phyloP scores from a whole-genome alignment of 2,113 vertebrate genomes.

The Anser cygnoides region DNA sequence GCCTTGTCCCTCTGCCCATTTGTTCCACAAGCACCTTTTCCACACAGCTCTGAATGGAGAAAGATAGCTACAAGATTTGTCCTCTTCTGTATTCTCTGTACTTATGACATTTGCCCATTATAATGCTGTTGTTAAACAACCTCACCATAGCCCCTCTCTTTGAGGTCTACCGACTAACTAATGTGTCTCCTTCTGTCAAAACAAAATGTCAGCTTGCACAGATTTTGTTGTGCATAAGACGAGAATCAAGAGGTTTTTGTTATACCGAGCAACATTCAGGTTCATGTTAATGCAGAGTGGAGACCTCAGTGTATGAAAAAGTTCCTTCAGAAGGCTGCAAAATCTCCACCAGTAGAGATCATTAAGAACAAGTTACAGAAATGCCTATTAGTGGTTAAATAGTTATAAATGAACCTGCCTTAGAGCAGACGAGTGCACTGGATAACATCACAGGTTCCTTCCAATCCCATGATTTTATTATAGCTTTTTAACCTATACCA shows the following conservation, averaged over 20 bases:
- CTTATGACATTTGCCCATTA: rapidly evolving
- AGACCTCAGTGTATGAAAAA: neutral
- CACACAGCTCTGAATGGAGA: neutral
- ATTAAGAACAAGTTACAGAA: neutral
- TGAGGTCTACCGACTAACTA: neutral
- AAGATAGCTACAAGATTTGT: neutral
- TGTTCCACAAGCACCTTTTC: neutral
- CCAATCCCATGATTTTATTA: neutral
- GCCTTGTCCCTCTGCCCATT: neutral
- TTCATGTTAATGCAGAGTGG: neutral
- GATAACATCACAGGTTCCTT: neutral
- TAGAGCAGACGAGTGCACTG: neutral
- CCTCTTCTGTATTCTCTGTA: neutral
- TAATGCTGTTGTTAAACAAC: neutral
- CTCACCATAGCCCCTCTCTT: neutral
- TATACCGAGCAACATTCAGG: neutral
- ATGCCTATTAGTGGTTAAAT: neutral
- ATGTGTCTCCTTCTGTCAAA: neutral
- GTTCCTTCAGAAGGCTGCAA: neutral
- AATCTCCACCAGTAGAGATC: neutral
- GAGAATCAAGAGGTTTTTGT: neutral
- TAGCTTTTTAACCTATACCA: neutral
- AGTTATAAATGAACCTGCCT: neutral
- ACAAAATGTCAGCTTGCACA: neutral
- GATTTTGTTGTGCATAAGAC: neutral